Conservation (phyloP, 2,113 vertebrate species). For the Azemiops feae region DNA sequence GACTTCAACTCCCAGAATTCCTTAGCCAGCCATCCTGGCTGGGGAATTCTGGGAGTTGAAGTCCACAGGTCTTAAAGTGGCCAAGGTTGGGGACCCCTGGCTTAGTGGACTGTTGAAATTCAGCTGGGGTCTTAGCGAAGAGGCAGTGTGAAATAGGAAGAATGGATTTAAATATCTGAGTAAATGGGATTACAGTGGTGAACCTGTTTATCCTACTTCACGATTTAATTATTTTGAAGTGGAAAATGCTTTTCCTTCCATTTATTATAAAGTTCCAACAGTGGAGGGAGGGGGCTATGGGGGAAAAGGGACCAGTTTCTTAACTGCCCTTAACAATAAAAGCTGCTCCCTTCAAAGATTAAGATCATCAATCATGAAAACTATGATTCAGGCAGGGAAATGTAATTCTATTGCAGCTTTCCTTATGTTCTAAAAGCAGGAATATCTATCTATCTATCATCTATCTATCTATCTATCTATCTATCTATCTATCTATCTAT, state of each 20-base stretch:
- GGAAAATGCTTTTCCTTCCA: not conserved
- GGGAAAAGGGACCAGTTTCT: not conserved
- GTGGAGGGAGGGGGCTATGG: not conserved
- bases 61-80: too few relatives aligned
- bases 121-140: not conserved
- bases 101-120: not conserved
- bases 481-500: too few relatives aligned
- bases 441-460: not conserved
- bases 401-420: not conserved
- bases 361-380: not conserved
- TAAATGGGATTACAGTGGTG: not conserved
- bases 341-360: not conserved
- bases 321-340: not conserved
- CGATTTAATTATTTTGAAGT: not conserved
- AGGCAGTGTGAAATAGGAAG: too few relatives aligned
- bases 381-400: not conserved
- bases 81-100: not conserved
- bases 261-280: too few relatives aligned
- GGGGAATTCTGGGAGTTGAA: too few relatives aligned
- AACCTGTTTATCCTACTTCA: not conserved
- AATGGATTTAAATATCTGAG: not conserved
- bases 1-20: too few relatives aligned
- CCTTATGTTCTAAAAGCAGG: not conserved
- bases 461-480: too few relatives aligned
- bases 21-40: too few relatives aligned